phyloP scores from a whole-genome alignment of 2,888 invertebrate genomes.

The Periphyllus acericola region DNA sequence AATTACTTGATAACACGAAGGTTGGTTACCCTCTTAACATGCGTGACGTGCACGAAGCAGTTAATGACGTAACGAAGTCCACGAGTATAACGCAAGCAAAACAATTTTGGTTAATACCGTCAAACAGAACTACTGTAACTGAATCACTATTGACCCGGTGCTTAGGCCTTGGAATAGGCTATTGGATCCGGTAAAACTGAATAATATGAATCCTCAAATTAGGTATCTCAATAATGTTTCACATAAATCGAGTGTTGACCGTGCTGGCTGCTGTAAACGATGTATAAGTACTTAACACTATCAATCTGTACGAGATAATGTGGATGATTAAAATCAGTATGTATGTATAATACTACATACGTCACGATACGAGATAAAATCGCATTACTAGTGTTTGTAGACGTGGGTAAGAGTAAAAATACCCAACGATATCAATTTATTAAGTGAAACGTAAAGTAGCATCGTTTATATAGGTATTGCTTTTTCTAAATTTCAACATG shows the following conservation, averaged over 20 bases:
- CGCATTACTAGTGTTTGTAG: not conserved
- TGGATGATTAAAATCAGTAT: not conserved
- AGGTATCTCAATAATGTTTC: not conserved
- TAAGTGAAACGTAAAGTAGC: not conserved
- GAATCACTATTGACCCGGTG: not conserved
- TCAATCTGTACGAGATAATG: not conserved
- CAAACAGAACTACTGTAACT: not conserved
- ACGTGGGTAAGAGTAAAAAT: not conserved
- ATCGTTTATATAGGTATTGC: not conserved
- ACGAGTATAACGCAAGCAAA: not conserved
- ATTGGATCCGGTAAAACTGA: constrained; percentile 21
- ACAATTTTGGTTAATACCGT: not conserved
- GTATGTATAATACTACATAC: not conserved
- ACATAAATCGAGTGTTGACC: not conserved
- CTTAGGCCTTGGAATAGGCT: not conserved
- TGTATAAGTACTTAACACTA: not conserved
- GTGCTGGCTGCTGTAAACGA: not conserved
- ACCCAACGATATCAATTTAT: not conserved
- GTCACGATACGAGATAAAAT: not conserved
- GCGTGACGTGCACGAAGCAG: not conserved
- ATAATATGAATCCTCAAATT: constrained; percentile 22
- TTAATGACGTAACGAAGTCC: not conserved
- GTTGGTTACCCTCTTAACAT: not conserved
- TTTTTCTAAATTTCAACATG: not conserved
- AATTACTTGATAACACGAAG: not conserved